Conservation (phyloP, 2,888 invertebrate species). For the Agrochola macilenta region DNA sequence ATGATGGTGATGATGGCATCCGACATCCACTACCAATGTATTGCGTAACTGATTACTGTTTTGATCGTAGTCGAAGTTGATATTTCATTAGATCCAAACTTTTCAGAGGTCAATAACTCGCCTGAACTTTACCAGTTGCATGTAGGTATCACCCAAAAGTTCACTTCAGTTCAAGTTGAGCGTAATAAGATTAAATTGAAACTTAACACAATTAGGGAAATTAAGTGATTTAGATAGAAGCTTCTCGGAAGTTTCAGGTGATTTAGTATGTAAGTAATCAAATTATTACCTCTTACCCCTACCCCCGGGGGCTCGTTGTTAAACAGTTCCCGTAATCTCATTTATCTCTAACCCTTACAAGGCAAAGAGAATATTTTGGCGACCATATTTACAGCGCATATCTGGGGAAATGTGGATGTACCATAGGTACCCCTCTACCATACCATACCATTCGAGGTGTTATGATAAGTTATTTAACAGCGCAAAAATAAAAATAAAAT, state of each 20-base stretch:
- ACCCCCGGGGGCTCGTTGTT: too few relatives aligned
- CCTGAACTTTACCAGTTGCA: conserved; percentile 28
- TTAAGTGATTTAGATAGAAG: conserved; percentile 1
- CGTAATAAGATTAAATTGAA: background rate
- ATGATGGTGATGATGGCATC: background rate
- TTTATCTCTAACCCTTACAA: background rate
- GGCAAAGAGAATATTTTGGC: background rate
- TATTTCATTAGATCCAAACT: background rate
- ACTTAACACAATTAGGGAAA: conserved; percentile 1
- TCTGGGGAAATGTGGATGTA: too few relatives aligned
- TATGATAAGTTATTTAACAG: too few relatives aligned
- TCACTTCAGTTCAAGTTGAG: conserved; percentile 33
- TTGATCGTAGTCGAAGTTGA: background rate
- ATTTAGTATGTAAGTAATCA: background rate
- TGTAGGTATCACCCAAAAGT: conserved; percentile 25
- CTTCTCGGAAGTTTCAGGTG: background rate
- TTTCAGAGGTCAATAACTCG: conserved; percentile 2
- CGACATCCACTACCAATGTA: background rate
- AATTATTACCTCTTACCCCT: too few relatives aligned
- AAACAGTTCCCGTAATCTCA: too few relatives aligned
- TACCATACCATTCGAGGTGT: too few relatives aligned
- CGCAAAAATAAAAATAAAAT: background rate
- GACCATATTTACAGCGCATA: too few relatives aligned
- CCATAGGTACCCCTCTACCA: too few relatives aligned
- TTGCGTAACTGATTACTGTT: background rate